A percentile compares a stretch with the other conserved stretches of the same genome.
phyloP scores from a whole-genome alignment of 2,113 vertebrate genomes.

The Uria aalge region DNA sequence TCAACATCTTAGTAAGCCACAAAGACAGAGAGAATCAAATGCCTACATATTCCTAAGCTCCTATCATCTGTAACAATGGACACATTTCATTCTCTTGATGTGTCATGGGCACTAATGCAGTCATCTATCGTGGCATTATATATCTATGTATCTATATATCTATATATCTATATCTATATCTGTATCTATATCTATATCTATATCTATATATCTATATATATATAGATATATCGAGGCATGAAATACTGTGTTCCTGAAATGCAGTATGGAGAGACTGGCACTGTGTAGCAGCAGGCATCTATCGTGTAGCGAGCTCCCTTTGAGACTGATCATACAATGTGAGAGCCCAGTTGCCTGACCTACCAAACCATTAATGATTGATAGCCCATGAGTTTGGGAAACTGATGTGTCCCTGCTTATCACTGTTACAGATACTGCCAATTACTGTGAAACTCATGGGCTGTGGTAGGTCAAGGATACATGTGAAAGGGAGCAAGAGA shows the following conservation, averaged over 20 bases:
- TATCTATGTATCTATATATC: too few relatives aligned
- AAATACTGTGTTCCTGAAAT: neutral
- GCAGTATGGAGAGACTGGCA: neutral
- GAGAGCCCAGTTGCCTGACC: neutral
- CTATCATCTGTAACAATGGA: neutral
- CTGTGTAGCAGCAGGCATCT: neutral
- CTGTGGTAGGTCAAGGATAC: neutral
- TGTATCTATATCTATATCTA: too few relatives aligned
- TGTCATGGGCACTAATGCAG: neutral
- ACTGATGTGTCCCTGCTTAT: neutral
- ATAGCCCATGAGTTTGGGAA: neutral
- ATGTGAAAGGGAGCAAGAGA: neutral
- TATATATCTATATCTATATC: too few relatives aligned
- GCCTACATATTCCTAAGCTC: neutral
- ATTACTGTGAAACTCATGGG: neutral
- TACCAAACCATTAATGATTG: neutral
- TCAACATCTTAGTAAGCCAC: neutral
- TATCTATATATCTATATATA: too few relatives aligned
- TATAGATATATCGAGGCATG: too few relatives aligned
- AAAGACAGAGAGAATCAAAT: neutral
- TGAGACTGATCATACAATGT: neutral
- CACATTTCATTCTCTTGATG: neutral
- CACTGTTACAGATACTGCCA: neutral
- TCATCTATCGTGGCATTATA: neutral
- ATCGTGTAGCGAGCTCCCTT: neutral